Percentiles rank a stretch among this genome's conserved stretches.
phyloP scores from a whole-genome alignment of 2,797 vertebrate species.

The Macropus fuliginosus region DNA sequence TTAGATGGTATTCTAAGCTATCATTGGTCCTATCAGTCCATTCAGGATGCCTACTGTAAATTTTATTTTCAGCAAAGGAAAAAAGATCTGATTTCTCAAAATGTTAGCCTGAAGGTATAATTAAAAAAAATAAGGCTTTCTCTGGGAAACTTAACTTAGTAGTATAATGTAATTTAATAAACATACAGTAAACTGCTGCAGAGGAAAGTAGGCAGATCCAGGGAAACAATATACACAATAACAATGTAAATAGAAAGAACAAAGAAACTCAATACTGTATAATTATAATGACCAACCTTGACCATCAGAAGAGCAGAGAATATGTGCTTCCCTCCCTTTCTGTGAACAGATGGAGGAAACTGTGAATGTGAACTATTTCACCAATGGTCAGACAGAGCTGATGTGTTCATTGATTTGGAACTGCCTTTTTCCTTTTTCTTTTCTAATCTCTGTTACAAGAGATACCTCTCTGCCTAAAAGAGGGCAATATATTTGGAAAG shows the following conservation, averaged over 20 bases:
- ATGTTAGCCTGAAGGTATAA: background rate
- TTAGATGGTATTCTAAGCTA: background rate
- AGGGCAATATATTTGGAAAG: too few species aligned
- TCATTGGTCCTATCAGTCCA: background rate
- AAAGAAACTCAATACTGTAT: background rate
- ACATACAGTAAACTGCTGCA: background rate
- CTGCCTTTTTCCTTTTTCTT: background rate
- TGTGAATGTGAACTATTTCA: background rate
- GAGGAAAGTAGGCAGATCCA: background rate
- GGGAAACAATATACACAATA: background rate
- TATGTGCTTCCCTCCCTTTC: background rate
- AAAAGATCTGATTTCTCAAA: background rate
- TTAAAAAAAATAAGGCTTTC: background rate
- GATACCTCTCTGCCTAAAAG: too few species aligned
- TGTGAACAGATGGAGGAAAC: background rate
- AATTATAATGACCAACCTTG: background rate
- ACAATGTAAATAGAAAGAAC: background rate
- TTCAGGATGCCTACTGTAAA: background rate
- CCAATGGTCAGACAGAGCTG: background rate
- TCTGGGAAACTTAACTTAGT: background rate
- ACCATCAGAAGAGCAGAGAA: background rate
- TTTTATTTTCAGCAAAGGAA: background rate
- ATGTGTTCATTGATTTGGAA: background rate
- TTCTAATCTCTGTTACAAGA: background rate
- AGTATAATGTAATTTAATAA: background rate